Evolutionary conservation across 2,113 vertebrate genomes (phyloP), one percentile per base, ranked within the genome.

Genomic region (Hydrochoerus hydrochaeris): DNA sequence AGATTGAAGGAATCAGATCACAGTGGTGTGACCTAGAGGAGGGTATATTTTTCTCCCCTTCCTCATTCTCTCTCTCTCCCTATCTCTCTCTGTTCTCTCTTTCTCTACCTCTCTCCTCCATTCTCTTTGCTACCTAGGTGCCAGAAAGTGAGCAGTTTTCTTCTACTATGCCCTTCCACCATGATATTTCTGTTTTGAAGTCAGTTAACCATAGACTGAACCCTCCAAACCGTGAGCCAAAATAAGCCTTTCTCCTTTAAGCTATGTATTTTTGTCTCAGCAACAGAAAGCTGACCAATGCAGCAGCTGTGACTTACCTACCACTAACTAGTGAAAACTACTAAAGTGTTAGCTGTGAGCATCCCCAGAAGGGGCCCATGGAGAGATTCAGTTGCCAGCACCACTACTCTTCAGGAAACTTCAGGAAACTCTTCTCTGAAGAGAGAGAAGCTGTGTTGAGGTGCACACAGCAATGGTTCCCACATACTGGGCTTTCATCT

Each of bases 301-400:
- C 12, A 44, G 85, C 0, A 0, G 0, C 75, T 5, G 0, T n/a
- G 69, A 9, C 11, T 60, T 12, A 19, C 28, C 60, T 24, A 0
- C 3, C 19, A 26, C 17, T 22, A 0, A 49, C 5, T 0, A 1
- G 0, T 35, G 19, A 20, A 5, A 2, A 10, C 69, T 24, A 35
- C 30, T 67, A 9, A 30, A 13, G 62, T 67, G 35, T 69, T 69
- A n/a, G 8, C 22, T 28, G 20, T 60, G 38, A 9, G 62, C 2
- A 67, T 38, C 54, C 35, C 38, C 35, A 0, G 0, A 0, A 14
- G 88, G 75, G 3, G 8, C 0, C 11, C 5, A 7, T 0, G 0
- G 35, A 67, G 69, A 52, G 5, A 16, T 2, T 44, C 16, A 28
- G 24, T 38, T 16, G 41, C 24, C 85, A 28, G 22, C 28, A 20